Percentiles rank a stretch among this genome's conserved stretches.
Evolutionary conservation across 2,797 vertebrate species (phyloP).

Genomic region (Furcifer pardalis): DNA sequence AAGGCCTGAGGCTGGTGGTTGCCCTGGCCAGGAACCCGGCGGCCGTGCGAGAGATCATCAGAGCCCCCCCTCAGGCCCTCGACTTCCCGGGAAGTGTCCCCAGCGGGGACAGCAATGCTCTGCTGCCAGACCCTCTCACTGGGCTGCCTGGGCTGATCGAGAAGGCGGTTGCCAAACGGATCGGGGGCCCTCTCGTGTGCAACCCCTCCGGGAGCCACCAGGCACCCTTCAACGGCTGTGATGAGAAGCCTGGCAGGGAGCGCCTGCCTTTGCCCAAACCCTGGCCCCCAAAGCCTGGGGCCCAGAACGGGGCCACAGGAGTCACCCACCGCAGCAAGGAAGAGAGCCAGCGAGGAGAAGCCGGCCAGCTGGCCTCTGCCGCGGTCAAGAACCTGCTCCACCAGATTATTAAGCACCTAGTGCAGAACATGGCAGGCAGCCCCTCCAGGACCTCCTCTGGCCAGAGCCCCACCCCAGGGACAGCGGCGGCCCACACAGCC

Average conservation of each 20-base stretch:
- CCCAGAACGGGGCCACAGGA: fast-evolving
- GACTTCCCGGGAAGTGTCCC: conserved; percentile 91
- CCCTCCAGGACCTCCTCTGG: neutral
- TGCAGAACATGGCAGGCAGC: neutral
- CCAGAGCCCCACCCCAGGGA: neutral
- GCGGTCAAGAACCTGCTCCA: neutral
- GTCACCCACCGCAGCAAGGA: neutral
- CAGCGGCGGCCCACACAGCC: fast-evolving
- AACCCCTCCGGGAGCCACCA: conserved; percentile 57
- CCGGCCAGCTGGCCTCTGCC: fast-evolving
- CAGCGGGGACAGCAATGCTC: conserved; percentile 88
- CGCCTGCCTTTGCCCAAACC: neutral
- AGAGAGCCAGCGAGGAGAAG: neutral
- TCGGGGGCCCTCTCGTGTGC: conserved; percentile 85
- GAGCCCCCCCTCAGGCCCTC: conserved; percentile 88
- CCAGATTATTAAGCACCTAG: neutral
- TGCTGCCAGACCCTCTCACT: conserved; percentile 86
- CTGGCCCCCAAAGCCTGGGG: neutral
- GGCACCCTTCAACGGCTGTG: fast-evolving
- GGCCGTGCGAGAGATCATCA: conserved; percentile 95
- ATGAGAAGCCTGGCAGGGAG: neutral
- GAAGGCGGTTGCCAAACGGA: conserved; percentile 87
- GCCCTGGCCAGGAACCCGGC: conserved; percentile 90
- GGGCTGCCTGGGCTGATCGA: conserved; percentile 90
- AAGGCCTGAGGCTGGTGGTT: conserved; percentile 92